phyloP scores from a whole-genome alignment of 1,140 invertebrate genomes.

The Scaptodrosophila lebanonensis region DNA sequence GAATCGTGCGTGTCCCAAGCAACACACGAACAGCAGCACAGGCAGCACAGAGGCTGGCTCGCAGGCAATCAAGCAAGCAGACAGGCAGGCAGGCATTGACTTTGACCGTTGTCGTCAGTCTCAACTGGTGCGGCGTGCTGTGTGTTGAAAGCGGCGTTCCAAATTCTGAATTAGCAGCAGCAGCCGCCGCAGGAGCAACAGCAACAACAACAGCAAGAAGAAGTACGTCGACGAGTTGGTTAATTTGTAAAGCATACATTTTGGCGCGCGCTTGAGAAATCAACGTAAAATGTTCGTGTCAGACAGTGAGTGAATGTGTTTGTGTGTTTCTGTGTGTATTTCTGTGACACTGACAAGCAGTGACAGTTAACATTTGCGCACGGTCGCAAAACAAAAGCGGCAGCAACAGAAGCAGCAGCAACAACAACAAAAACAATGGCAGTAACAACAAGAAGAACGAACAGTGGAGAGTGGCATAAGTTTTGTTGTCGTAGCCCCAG shows the following conservation, averaged over 20 bases:
- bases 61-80: conserved; percentile 14
- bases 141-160: conserved; percentile 42
- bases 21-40: too few species aligned
- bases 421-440: neutral
- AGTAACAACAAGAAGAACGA: conserved; percentile 15
- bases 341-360: conserved; percentile 44
- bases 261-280: conserved; percentile 47
- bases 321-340: conserved; percentile 28
- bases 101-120: conserved; percentile 54
- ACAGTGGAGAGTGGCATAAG: conserved; percentile 32
- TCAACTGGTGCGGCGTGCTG: conserved; percentile 51
- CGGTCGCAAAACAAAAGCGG: conserved; percentile 16
- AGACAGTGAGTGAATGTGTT: conserved; percentile 48
- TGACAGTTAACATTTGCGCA: conserved; percentile 52
- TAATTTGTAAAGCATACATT: conserved; percentile 41
- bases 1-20: too few species aligned
- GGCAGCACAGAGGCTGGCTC: neutral
- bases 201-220: neutral
- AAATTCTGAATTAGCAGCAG: neutral
- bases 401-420: conserved; percentile 12
- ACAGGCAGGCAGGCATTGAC: conserved; percentile 21
- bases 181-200: neutral
- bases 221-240: neutral
- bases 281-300: conserved; percentile 8
- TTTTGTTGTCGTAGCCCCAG: conserved; percentile 49